These are phyloP conservation scores for Gorsachius magnificus DNA, from an alignment of 2,797 vertebrate species.

Conservation along the genomic window DNA sequence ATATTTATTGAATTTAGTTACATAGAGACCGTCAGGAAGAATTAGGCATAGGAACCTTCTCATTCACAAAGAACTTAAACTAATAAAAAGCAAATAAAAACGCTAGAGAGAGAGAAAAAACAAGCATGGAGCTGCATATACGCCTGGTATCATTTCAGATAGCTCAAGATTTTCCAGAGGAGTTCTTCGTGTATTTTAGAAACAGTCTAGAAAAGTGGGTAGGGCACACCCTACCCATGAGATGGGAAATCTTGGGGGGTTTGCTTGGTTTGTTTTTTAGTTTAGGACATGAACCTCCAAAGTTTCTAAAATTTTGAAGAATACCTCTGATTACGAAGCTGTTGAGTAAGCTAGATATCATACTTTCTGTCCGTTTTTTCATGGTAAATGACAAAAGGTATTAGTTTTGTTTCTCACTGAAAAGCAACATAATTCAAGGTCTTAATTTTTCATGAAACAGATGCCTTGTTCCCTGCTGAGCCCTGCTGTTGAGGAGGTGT, in stretches of 20 bases:
- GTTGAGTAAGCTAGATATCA: background rate
- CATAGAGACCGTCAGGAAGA: background rate
- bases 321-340: background rate
- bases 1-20: background rate
- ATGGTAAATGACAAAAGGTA: background rate
- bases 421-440: background rate
- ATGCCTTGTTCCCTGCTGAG: background rate
- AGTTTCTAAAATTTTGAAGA: background rate
- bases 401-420: background rate
- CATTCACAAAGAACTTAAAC: background rate
- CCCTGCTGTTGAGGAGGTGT: background rate
- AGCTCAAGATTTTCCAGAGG: background rate
- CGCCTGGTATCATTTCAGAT: background rate
- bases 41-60: background rate
- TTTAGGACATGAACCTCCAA: background rate
- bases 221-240: too few species aligned
- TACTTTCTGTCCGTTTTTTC: background rate
- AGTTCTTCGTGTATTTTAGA: background rate
- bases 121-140: background rate
- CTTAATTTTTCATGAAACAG: slow-evolving; percentile 26
- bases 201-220: background rate
- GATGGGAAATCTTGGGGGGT: accelerated
- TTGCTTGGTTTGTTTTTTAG: background rate
- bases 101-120: background rate
- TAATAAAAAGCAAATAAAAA: background rate